Percentiles rank a stretch among this genome's conserved stretches.
phyloP scores from a whole-genome alignment of 1,140 invertebrate species.

The Eulimnadia texana region DNA sequence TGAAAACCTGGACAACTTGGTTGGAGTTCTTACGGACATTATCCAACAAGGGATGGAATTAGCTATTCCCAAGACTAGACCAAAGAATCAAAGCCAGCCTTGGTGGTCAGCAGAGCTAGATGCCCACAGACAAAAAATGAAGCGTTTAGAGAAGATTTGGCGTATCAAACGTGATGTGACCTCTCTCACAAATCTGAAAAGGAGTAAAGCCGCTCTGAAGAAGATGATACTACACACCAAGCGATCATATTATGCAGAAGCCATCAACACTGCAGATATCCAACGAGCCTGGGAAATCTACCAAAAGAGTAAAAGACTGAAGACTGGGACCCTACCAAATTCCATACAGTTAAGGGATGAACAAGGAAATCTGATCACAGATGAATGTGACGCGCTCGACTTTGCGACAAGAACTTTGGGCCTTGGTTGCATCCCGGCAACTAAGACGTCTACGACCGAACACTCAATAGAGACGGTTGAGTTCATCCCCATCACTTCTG shows the following conservation, averaged over 20 bases:
- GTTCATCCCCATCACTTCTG: no score
- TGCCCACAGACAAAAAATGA: not conserved
- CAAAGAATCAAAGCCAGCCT: not conserved
- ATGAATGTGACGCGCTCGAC: no score
- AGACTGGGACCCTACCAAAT: not conserved
- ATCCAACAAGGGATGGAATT: not conserved
- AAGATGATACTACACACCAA: not conserved
- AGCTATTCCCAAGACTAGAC: not conserved
- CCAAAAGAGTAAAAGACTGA: not conserved
- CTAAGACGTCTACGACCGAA: no score
- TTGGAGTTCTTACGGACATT: not conserved
- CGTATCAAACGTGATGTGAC: not conserved
- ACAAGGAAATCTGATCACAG: no score
- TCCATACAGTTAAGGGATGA: not conserved
- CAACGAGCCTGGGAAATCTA: not conserved
- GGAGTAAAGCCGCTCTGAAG: not conserved
- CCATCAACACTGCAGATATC: not conserved
- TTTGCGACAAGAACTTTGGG: no score
- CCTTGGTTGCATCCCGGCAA: no score
- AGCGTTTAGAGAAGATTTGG: not conserved
- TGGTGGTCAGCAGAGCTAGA: not conserved
- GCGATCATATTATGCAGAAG: not conserved
- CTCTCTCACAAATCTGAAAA: not conserved
- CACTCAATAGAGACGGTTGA: no score
- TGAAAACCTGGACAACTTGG: not conserved